Evolutionary conservation across 2,888 invertebrate genomes (phyloP), one percentile per base, ranked within the genome.

Genomic region (Cylloceria caligata): DNA sequence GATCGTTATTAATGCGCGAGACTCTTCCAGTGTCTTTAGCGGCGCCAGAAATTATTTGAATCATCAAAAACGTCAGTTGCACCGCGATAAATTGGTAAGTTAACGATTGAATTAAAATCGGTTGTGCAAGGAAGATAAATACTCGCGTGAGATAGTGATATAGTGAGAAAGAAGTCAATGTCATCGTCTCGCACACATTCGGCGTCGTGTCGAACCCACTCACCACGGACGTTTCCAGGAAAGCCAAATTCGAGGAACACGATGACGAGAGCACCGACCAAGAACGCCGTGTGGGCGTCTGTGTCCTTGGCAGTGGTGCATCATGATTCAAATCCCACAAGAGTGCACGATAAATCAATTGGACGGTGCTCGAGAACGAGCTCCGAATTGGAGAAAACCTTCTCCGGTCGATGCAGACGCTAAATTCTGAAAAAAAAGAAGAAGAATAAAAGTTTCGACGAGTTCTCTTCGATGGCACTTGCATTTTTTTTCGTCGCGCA

Each of bases 161-260:
- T 49, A 52, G 67, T 60, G 67, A 55, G 30, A 60, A 30, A 55
- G 52, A 64, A 24, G 16, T 7, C 34, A 45, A 7, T 36, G 24
- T 65, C 72, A 49, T 24, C 45, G 55, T 24, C 71, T 45, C 71
- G 52, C 49, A 62, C 67, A 52, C 39, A 34, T 21, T 7, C 6
- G 2, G 49, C 3, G 9, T 45, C 39, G 36, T 30, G 27, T 30
- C 42, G 30, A 39, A 47, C 68, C 42, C 52, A 77, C 62, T 68
- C 52, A 67, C 68, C 67, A 72, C 9, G 34, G 42, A 57, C 55
- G 47, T 13, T 82, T 78, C 81, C 69, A 72, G 52, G 74, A 82
- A 82, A 67, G 65, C 16, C 60, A 34, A 52, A 65, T 82, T 82
- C 79, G 74, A 75, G 21, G 78, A 78, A 82, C 19, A 45, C 52